Evolutionary conservation across 2,113 vertebrate genomes (phyloP).

Genomic region (Aldabrachelys gigantea): DNA sequence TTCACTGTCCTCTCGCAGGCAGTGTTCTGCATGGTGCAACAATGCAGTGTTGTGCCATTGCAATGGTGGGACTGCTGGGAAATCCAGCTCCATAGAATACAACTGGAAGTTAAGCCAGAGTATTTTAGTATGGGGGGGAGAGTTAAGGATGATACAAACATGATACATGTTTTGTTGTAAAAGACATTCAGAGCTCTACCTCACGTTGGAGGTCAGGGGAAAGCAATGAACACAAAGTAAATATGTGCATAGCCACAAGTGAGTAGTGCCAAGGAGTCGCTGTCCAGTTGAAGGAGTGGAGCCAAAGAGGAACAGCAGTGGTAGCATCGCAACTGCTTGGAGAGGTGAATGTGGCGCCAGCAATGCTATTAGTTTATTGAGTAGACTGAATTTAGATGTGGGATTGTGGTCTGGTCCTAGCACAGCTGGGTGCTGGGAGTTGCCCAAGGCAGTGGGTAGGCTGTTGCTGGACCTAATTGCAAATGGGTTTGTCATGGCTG

Average conservation of each 20-base stretch:
- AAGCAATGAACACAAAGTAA: background rate
- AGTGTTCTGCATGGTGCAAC: background rate
- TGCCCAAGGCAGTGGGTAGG: background rate
- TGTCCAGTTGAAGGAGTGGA: background rate
- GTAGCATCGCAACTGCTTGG: background rate
- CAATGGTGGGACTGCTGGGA: background rate
- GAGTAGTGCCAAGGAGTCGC: background rate
- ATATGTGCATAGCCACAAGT: background rate
- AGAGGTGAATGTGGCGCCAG: background rate
- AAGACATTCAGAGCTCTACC: background rate
- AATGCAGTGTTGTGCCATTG: background rate
- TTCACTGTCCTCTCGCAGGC: background rate
- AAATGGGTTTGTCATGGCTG: background rate
- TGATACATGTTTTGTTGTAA: background rate
- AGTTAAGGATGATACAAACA: background rate
- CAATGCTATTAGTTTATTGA: background rate
- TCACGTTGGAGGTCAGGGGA: constrained; percentile 3
- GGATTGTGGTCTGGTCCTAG: background rate
- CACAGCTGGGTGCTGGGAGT: background rate
- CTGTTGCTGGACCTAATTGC: background rate
- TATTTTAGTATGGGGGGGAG: background rate
- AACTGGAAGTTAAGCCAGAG: background rate
- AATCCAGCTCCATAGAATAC: background rate
- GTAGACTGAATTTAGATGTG: background rate
- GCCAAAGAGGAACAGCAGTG: background rate